phyloP scores from a whole-genome alignment of 1,140 invertebrate genomes.

The Patella vulgata region DNA sequence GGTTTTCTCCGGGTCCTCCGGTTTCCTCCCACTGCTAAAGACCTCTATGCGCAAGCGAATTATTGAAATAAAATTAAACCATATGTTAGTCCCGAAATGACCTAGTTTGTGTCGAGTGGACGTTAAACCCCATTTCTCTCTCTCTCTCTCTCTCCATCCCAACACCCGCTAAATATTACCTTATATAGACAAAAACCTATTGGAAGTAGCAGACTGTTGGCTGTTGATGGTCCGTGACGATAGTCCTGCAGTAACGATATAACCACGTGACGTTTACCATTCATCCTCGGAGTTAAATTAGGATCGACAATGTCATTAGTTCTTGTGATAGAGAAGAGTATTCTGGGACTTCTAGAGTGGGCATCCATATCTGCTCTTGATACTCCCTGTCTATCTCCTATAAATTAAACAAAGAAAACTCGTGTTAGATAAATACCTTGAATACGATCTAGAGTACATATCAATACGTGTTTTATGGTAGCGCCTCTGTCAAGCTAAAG shows the following conservation, averaged over 20 bases:
- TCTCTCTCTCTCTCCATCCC: no score
- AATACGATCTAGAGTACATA: background rate
- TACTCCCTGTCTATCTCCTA: conserved; percentile 4
- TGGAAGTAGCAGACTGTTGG: conserved; percentile 50
- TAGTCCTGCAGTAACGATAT: conserved; percentile 60
- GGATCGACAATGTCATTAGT: conserved; percentile 34
- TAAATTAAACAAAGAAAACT: background rate
- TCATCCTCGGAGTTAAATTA: conserved; percentile 38
- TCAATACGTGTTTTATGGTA: background rate
- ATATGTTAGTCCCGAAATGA: no score
- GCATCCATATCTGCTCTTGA: conserved; percentile 26
- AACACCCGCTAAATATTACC: no score
- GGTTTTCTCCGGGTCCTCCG: no score
- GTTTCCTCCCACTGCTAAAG: no score
- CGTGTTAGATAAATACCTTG: background rate
- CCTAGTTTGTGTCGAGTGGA: no score
- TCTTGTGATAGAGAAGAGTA: conserved; percentile 43
- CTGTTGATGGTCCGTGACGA: conserved; percentile 47
- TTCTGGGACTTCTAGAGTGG: conserved; percentile 44
- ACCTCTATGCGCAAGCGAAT: no score
- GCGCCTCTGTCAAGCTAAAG: no score
- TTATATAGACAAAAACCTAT: conserved; percentile 60
- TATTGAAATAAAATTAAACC: no score
- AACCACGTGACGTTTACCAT: conserved; percentile 54
- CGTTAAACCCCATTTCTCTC: no score